Evolutionary conservation across 2,797 vertebrate genomes (phyloP).

Genomic region (Sylvia borin): DNA sequence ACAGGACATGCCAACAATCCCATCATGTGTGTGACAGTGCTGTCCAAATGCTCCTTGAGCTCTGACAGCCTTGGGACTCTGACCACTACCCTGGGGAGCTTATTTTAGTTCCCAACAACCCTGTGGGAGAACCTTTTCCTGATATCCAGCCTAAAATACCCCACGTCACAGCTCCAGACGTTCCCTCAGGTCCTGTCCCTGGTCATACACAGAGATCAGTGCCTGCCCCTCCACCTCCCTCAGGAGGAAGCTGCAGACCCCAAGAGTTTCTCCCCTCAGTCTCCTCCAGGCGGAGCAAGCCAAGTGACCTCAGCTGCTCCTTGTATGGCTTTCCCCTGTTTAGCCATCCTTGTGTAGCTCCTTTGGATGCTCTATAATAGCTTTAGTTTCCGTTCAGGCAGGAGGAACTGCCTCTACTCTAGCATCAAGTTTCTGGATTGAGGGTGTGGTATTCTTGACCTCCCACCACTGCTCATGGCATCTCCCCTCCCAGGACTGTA

Average conservation of each 20-base stretch:
- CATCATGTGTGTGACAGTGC: background rate
- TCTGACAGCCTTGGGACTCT: background rate
- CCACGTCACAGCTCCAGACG: background rate
- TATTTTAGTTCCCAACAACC: background rate
- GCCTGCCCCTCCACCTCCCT: background rate
- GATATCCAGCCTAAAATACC: background rate
- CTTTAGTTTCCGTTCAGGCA: background rate
- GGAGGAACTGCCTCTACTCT: background rate
- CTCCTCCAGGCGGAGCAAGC: background rate
- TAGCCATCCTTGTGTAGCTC: background rate
- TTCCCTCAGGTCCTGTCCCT: background rate
- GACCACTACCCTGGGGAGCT: background rate
- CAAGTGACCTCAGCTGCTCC: background rate
- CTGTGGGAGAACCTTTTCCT: background rate
- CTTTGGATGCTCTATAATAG: rapidly evolving
- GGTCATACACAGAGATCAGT: background rate
- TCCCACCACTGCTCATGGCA: background rate
- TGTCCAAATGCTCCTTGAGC: background rate
- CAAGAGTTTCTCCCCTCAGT: background rate
- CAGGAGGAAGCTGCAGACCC: background rate
- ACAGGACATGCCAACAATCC: background rate
- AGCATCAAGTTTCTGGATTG: background rate
- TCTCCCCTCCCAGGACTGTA: background rate
- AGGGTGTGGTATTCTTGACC: background rate
- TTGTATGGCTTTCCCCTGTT: background rate